Base-by-base conservation (phyloP, 35 echinoderm and acorn worm genomes). In the Nesometra sesokonis region DNA sequence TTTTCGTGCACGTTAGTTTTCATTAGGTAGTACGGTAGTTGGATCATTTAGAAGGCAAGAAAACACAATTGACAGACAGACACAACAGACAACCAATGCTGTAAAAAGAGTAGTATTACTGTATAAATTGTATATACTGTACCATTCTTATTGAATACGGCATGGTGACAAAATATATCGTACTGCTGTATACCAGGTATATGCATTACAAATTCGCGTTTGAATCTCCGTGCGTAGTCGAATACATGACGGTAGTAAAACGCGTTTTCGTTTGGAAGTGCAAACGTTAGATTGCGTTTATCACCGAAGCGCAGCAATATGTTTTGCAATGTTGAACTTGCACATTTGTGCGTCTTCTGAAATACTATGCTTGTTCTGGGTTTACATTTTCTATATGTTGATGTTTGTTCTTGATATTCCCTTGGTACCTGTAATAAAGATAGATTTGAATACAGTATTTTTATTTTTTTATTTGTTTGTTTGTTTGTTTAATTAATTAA, bases 331-430 rank as follows among this genome's bases (percentile, higher is more conserved):
- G 92, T 93, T 0, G 92, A 90, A 79, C 92, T 93, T 27, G 77
- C 92, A 21, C 88, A 90, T 82, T 93, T 93, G 47, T 93, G 92
- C 0, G 88, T 90, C 83, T 93, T 93, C 40, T 90, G 46, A 43
- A 90, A 89, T 11, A 93, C 79, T 11, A 93, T 52, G 31, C 90
- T 90, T 30, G 32, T 90, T 34, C 78, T 35, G 7, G 88, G 92
- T 17, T 29, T 76, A 43, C 92, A 89, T 85, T 19, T 47, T 36
- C 52, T 67, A n/a, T 43, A 0, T 52, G 27, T n/a, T 81, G 32
- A 34, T 1, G 78, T 77, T 36, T 30, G 31, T 78, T 9, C 76
- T 29, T 88, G 35, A 5, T 67, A 9, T 27, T 67, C 9, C 23
- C 1, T 1, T 27, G 52, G 52, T 67, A 67, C 52, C 52, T 67